Conservation (phyloP, 2,113 vertebrate species). For the Ginglymostoma cirratum region DNA sequence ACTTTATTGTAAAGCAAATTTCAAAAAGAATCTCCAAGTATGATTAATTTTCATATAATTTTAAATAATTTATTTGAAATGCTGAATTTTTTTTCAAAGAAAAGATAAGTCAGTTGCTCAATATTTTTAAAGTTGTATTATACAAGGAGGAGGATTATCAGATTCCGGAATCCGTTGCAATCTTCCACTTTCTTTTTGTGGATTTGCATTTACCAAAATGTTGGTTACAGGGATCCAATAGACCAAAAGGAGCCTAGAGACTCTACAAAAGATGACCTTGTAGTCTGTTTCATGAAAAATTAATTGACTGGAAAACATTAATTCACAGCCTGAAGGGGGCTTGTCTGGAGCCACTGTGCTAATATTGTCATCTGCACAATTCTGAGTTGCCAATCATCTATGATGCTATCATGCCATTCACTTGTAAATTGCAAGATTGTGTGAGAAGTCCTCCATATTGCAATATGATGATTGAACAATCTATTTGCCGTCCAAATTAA, state of each 20-base stretch:
- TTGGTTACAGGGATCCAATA: not conserved
- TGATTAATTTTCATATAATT: too few relatives aligned
- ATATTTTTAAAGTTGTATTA: not conserved
- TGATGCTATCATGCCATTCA: not conserved
- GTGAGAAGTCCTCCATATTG: not conserved
- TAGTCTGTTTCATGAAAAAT: slow-evolving; percentile 19
- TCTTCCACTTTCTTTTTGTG: not conserved
- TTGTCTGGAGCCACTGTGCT: not conserved
- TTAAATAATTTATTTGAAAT: not conserved
- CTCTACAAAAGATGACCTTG: not conserved
- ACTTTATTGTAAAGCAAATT: not conserved
- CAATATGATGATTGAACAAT: not conserved
- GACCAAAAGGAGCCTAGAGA: not conserved
- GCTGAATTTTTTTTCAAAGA: not conserved
- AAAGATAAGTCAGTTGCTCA: not conserved
- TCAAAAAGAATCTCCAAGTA: not conserved
- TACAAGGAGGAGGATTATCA: not conserved
- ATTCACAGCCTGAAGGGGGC: not conserved
- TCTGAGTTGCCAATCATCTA: not conserved
- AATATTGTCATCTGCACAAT: not conserved
- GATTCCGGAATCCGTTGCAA: not conserved
- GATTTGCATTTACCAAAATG: not conserved
- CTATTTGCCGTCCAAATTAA: not conserved
- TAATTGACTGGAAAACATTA: slow-evolving; percentile 3
- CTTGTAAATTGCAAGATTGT: slow-evolving; percentile 15